phyloP scores from a whole-genome alignment of 2,888 invertebrate species.

The Dolichomitus sp. region DNA sequence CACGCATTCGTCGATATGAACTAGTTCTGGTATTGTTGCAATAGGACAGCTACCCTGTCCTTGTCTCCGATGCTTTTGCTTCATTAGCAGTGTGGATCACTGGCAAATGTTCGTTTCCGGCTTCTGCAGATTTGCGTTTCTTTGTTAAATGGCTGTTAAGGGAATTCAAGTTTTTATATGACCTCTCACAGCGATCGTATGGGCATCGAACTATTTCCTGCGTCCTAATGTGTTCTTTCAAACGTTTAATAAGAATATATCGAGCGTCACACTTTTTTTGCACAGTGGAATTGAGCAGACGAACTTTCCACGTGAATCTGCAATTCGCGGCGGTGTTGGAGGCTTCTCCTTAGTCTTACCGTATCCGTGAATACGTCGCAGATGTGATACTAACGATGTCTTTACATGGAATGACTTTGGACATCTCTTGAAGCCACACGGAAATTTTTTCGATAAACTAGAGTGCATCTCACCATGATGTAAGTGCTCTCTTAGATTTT shows the following conservation, averaged over 20 bases:
- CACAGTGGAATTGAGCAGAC: slow-evolving; percentile 40
- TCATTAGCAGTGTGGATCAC: too few species aligned
- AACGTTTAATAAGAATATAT: slow-evolving; percentile 51
- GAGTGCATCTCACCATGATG: neutral
- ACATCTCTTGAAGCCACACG: neutral
- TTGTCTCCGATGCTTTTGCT: too few species aligned
- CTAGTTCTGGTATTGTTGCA: too few species aligned
- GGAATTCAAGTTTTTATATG: slow-evolving; percentile 52
- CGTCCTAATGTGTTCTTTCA: slow-evolving; percentile 56
- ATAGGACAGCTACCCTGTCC: too few species aligned
- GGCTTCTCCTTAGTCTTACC: neutral
- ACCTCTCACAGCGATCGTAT: slow-evolving; percentile 23
- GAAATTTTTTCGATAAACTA: neutral
- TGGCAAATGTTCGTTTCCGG: neutral
- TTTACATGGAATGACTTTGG: neutral
- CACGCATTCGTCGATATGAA: too few species aligned
- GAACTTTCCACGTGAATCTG: neutral
- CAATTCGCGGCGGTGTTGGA: too few species aligned
- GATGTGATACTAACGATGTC: neutral
- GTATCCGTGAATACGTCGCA: neutral
- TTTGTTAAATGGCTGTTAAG: slow-evolving; percentile 62
- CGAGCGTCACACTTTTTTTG: slow-evolving; percentile 38
- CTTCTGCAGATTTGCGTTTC: slow-evolving; percentile 4
- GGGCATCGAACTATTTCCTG: slow-evolving; percentile 49
- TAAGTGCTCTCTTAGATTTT: neutral